Percentiles rank a stretch among this genome's conserved stretches.
These are phyloP conservation scores for Cisticola juncidis DNA, from an alignment of 2,113 vertebrate species.

Conservation along the genomic window DNA sequence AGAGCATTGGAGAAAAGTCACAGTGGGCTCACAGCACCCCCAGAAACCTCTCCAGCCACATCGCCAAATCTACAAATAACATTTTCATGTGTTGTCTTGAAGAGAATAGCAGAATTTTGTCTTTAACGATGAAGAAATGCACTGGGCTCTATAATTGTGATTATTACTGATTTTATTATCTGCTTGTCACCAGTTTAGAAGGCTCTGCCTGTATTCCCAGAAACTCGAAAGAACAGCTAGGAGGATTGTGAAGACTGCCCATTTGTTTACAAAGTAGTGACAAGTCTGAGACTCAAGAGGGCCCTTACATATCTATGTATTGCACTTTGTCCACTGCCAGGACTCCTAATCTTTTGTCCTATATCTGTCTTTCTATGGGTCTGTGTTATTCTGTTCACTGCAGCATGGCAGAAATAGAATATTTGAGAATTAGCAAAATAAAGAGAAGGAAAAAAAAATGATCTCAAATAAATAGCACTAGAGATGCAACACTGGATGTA, in stretches of 20 bases:
- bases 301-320: not conserved
- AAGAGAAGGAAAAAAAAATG: not conserved
- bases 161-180: not conserved
- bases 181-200: not conserved
- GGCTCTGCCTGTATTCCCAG: not conserved
- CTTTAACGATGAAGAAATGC: not conserved
- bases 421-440: not conserved
- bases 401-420: not conserved
- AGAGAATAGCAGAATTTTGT: not conserved
- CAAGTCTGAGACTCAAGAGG: not conserved
- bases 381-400: not conserved
- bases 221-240: not conserved
- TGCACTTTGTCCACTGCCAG: not conserved
- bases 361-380: not conserved
- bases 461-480: not conserved
- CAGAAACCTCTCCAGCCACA: not conserved
- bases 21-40: not conserved
- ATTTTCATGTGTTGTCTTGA: not conserved
- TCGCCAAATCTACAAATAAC: not conserved
- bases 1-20: not conserved
- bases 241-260: not conserved
- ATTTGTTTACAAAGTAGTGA: not conserved
- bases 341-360: not conserved
- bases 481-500: not conserved
- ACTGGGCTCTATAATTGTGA: not conserved